Conservation (phyloP, 2,888 invertebrate genomes). For the Corythucha ciliata region DNA sequence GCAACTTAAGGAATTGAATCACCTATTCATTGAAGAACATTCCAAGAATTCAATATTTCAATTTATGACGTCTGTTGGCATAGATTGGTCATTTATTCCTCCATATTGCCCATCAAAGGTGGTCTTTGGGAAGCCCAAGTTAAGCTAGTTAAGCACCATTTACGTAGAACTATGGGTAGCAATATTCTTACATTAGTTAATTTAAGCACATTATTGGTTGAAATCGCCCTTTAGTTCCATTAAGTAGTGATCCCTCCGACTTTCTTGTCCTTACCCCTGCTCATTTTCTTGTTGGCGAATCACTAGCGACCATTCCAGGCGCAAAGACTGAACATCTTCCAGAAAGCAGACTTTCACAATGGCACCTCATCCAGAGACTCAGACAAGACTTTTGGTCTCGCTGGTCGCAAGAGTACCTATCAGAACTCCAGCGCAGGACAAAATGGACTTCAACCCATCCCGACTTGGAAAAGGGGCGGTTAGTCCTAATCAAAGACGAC, state of each 20-base stretch:
- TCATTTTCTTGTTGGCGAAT: slow-evolving; percentile 35
- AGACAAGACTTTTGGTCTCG: too few relatives aligned
- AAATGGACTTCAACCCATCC: too few relatives aligned
- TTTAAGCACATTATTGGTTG: slow-evolving; percentile 27
- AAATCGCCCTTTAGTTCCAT: slow-evolving; percentile 33
- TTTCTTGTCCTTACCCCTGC: slow-evolving; percentile 34
- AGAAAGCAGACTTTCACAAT: too few relatives aligned
- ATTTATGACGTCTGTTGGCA: too few relatives aligned
- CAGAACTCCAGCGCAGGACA: too few relatives aligned
- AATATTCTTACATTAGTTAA: slow-evolving; percentile 25
- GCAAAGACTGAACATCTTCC: too few relatives aligned
- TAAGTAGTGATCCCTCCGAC: slow-evolving; percentile 31
- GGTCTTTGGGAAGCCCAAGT: slow-evolving; percentile 25
- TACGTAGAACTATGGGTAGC: slow-evolving; percentile 16
- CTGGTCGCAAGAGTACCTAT: too few relatives aligned
- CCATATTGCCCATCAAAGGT: slow-evolving; percentile 20
- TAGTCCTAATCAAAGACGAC: too few relatives aligned
- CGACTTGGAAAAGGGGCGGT: too few relatives aligned
- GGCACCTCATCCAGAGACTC: too few relatives aligned
- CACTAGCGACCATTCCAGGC: slow-evolving; percentile 26
- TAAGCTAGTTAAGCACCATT: slow-evolving; percentile 21
- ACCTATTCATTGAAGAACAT: too few relatives aligned
- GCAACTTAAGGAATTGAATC: slow-evolving; percentile 27
- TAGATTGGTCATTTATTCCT: slow-evolving; percentile 33
- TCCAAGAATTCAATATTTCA: too few relatives aligned